Evolutionary conservation across 2,113 vertebrate genomes (phyloP), one percentile per base, ranked within the genome.

Genomic region (Caretta caretta): DNA sequence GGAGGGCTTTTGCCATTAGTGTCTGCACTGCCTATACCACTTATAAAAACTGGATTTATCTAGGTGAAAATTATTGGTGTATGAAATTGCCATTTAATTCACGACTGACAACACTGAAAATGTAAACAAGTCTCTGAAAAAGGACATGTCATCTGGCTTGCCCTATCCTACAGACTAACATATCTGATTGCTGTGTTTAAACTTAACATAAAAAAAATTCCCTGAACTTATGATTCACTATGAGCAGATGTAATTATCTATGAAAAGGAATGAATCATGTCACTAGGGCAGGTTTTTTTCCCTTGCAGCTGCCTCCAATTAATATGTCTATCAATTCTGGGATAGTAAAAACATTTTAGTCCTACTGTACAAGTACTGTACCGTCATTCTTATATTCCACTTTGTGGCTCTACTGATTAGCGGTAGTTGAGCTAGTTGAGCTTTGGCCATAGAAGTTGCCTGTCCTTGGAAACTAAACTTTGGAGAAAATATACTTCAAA

Each of bases 301-400:
- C 93, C 85, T 79, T 84, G 94, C 96, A 97, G 96, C 96, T 98
- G 97, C 80, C 96, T 96, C 90, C 96, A 96, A 96, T 98, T 97
- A 97, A 94, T 90, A 48, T 0, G 50, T 95, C 97, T 42, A 0
- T 98, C 97, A 97, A 2, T 85, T 84, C 62, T 0, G 76, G 10
- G 85, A 72, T 83, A n/a, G 84, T 8, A 35, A 24, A 3, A 10
- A 2, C 17, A 1, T 2, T 0, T 5, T 29, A 8, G 80, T 42
- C 80, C 79, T 82, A 0, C 80, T 2, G 42, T 25, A 5, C 11
- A 56, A 88, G 85, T 86, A 0, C 83, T 0, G 0, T 2, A 3
- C n/a, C 5, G 82, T 5, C 38, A 84, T 46, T 27, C 72, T 8
- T 49, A 27, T 25, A 0, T 35, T 5, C 90, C 12, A 75, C n/a